Conservation (phyloP, 2,113 vertebrate species). For the Pipra filicauda region DNA sequence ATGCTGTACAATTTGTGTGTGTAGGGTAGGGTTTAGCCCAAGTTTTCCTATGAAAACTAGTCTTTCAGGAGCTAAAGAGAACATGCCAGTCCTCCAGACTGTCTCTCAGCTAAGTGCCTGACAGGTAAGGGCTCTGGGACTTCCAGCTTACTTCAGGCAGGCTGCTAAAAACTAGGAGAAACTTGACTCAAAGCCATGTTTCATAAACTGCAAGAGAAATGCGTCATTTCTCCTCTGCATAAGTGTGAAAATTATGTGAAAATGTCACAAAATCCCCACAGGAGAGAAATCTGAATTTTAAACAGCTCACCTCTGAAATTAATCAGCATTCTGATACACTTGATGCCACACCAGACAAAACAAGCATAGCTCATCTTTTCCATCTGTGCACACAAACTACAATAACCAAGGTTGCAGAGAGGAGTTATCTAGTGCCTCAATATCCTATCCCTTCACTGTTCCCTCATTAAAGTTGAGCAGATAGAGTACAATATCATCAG, state of each 20-base stretch:
- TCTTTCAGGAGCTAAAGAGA: not conserved
- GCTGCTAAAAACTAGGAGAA: not conserved
- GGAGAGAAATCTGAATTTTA: not conserved
- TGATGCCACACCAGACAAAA: not conserved
- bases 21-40: not conserved
- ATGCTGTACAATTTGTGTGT: not conserved
- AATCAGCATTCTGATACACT: not conserved
- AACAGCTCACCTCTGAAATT: not conserved
- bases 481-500: not conserved
- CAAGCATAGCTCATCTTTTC: not conserved
- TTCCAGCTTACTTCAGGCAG: not conserved
- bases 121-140: not conserved
- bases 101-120: not conserved
- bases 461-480: not conserved
- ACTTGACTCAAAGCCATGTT: not conserved
- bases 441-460: not conserved
- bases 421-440: not conserved
- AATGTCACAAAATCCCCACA: not conserved
- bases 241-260: not conserved
- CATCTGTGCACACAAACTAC: not conserved
- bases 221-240: not conserved
- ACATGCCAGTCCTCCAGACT: not conserved
- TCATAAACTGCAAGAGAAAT: not conserved
- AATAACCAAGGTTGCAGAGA: not conserved
- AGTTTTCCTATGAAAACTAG: not conserved